These are phyloP conservation scores for Piaya cayana DNA, from an alignment of 2,113 vertebrate species.

Conservation along the genomic window DNA sequence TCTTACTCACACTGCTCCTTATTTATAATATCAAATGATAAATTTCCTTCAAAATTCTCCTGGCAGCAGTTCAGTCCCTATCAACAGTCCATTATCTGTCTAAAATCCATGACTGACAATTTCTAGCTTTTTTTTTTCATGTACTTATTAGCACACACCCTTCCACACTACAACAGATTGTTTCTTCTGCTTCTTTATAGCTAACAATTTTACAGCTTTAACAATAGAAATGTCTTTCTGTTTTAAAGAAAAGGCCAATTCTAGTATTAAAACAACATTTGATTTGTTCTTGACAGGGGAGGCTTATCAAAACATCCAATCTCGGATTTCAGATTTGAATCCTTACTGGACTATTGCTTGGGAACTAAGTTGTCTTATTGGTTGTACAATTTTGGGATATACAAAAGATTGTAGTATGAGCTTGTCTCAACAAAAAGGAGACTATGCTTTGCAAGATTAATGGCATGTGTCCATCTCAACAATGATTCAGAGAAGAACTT, in stretches of 20 bases:
- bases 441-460: not conserved
- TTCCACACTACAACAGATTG: not conserved
- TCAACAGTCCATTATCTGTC: not conserved
- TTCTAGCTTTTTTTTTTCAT: not conserved
- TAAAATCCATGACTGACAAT: not conserved
- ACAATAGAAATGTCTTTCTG: not conserved
- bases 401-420: not conserved
- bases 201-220: not conserved
- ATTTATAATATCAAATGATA: not conserved
- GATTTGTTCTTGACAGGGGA: not conserved
- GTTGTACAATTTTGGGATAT: not conserved
- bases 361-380: not conserved
- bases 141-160: not conserved
- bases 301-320: not conserved
- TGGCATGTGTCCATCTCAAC: not conserved
- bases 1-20: not conserved
- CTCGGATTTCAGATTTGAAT: not conserved
- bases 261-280: not conserved
- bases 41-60: not conserved
- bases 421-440: not conserved
- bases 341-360: not conserved
- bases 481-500: not conserved
- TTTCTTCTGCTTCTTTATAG: not conserved
- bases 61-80: not conserved
- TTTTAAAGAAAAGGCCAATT: not conserved